These are phyloP conservation scores for Macrotrachela quadricornifera DNA, from an alignment of 1,140 invertebrate genomes.

Conservation along the genomic window DNA sequence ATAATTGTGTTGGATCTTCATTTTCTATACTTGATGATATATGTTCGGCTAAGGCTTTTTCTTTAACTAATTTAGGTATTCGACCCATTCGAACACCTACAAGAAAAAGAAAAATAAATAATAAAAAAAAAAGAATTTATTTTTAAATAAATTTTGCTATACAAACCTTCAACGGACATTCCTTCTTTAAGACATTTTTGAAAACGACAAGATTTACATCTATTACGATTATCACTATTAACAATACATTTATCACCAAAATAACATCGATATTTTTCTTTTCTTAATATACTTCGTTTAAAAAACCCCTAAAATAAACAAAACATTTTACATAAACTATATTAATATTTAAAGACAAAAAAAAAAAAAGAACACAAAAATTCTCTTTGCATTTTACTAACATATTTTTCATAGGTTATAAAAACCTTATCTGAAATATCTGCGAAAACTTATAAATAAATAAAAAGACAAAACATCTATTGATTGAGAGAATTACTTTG, in stretches of 20 bases:
- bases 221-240: constrained; percentile 22
- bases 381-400: too few species aligned
- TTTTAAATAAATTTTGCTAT: neutral
- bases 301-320: constrained; percentile 10
- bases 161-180: constrained; percentile 21
- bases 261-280: constrained; percentile 23
- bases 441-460: too few species aligned
- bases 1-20: neutral
- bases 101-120: too few species aligned
- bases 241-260: constrained; percentile 22
- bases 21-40: neutral
- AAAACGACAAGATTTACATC: constrained; percentile 27
- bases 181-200: constrained; percentile 20
- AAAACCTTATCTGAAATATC: too few species aligned
- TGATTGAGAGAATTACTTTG: constrained; percentile 40
- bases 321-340: too few species aligned
- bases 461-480: too few species aligned
- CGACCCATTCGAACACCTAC: constrained; percentile 22
- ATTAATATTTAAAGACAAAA: too few species aligned
- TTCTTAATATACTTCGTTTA: constrained; percentile 7
- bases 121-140: too few species aligned
- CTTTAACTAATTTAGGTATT: constrained; percentile 25
- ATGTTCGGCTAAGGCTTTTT: constrained; percentile 15
- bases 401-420: too few species aligned
- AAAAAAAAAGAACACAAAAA: too few species aligned